Conservation (phyloP, 2,113 vertebrate genomes). For the Mionectes macconnelli region DNA sequence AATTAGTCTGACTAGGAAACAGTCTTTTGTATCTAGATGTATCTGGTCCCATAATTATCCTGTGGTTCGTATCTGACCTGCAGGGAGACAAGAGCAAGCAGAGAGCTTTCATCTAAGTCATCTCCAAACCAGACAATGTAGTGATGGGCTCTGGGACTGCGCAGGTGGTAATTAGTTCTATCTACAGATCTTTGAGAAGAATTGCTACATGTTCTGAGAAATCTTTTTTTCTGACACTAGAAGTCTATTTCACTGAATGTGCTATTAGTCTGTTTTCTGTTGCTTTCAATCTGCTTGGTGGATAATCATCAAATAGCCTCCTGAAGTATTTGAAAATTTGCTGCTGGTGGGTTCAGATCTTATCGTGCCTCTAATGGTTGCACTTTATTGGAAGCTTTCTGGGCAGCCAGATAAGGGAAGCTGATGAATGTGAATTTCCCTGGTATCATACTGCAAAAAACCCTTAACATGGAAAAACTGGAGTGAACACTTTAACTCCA, state of each 20-base stretch:
- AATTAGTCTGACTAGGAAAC: neutral
- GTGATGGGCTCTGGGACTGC: neutral
- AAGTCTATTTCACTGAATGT: neutral
- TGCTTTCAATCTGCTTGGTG: neutral
- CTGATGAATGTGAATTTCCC: neutral
- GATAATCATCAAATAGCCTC: neutral
- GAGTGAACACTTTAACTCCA: neutral
- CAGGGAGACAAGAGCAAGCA: neutral
- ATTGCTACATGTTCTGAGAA: neutral
- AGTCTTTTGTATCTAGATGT: neutral
- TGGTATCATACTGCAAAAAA: neutral
- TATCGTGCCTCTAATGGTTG: neutral
- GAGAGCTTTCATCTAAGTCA: neutral
- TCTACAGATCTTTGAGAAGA: neutral
- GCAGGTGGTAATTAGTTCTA: neutral
- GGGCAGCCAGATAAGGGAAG: neutral
- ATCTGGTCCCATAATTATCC: neutral
- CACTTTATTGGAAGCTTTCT: neutral
- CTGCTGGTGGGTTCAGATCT: neutral
- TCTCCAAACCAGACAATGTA: neutral
- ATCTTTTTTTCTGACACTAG: too few species aligned
- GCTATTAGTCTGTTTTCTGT: neutral
- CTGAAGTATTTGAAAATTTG: neutral
- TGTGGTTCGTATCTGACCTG: neutral
- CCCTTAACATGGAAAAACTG: rapidly evolving